Evolutionary conservation across 2,888 invertebrate species (phyloP), one percentile per base, ranked within the genome.

Genomic region (Parnassius orleans): DNA sequence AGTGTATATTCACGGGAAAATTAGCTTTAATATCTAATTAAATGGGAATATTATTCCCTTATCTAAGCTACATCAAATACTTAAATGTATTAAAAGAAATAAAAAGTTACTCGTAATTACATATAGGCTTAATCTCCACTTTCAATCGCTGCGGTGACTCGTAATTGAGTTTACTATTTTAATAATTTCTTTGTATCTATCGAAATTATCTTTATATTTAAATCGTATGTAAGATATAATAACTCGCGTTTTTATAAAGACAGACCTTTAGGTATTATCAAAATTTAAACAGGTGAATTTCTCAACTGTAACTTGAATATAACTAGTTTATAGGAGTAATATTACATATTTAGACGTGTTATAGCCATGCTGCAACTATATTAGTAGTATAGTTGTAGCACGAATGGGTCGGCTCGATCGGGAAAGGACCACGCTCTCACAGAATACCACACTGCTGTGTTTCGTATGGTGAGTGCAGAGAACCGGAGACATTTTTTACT

Each of bases 101-200:
- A 75, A 77, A 79, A 80, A 80, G 74, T 81, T 85, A n/a, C n/a
- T n/a, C n/a, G n/a, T n/a, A 86, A 87, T 87, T 60, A 83, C 76
- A 84, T 79, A 77, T 73, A 82, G 81, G 82, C 75, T 72, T 73
- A 87, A 87, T 88, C 87, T 78, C 68, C 66, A 68, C 67, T 64
- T 66, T 67, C 73, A 79, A 86, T 86, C 87, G 80, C 69, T 72
- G 73, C 73, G 72, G 69, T 70, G 74, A 73, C 78, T 77, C 69
- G 71, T 82, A 85, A 86, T 85, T 81, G 80, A 80, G 79, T 86
- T 79, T 78, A 78, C 81, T 83, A 85, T 82, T 82, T 83, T 79
- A 84, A 83, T 84, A 84, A 80, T 81, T 84, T 81, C 69, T 72
- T 73, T 69, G 66, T 69, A 65, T 63, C 65, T 72, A 72, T 72